Percentiles rank a stretch among this genome's conserved stretches.
These are phyloP conservation scores for Xenus cinereus DNA, from an alignment of 2,113 vertebrate genomes.

Conservation along the genomic window DNA sequence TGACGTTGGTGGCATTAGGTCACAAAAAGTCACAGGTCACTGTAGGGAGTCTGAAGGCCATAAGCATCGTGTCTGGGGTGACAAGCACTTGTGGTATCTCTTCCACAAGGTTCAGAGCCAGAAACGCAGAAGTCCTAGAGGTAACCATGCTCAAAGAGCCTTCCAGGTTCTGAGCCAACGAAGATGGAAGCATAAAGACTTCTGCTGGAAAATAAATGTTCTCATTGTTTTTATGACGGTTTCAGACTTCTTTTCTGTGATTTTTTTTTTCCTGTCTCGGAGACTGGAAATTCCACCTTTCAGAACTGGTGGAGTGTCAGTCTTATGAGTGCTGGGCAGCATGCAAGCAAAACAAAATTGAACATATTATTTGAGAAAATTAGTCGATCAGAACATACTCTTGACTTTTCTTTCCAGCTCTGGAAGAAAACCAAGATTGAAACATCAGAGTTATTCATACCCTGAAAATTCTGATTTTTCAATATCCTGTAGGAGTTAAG, in stretches of 20 bases:
- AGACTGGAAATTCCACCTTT: not conserved
- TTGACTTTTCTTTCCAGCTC: not conserved
- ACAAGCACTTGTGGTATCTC: not conserved
- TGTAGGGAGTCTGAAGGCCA: not conserved
- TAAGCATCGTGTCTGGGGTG: accelerated
- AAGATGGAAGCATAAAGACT: not conserved
- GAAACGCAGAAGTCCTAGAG: accelerated
- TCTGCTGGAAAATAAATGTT: not conserved
- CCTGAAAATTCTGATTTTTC: not conserved
- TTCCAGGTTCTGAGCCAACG: not conserved
- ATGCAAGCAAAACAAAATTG: not conserved
- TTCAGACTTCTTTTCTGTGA: not conserved
- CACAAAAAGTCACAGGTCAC: not conserved
- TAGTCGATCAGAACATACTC: not conserved
- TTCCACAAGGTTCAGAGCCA: not conserved
- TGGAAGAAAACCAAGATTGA: not conserved
- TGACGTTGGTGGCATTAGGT: not conserved
- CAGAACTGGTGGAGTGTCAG: not conserved
- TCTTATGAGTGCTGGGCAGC: not conserved
- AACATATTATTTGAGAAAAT: not conserved
- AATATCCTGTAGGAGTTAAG: not conserved
- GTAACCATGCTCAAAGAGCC: not conserved
- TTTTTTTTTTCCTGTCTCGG: not conserved
- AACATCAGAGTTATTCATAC: not conserved
- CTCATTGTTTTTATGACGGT: not conserved